Evolutionary conservation across 2,797 vertebrate genomes (phyloP).

Genomic region (Leptatherina wallacei): DNA sequence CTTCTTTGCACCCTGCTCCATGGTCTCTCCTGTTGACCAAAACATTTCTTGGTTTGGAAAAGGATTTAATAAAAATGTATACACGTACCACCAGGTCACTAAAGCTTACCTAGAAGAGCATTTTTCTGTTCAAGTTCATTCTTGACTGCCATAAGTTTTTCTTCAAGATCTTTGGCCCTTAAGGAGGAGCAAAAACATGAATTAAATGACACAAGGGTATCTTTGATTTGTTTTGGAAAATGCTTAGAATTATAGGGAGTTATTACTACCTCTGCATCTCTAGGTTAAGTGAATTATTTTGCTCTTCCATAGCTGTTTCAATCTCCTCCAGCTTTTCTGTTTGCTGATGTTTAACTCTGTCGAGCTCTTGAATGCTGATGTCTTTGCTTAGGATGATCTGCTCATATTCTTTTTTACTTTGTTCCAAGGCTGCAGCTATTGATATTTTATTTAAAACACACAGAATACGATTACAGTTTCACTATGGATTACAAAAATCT

Average conservation of each 20-base stretch:
- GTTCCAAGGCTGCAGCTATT: constrained; percentile 79
- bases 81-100: neutral
- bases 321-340: constrained; percentile 77
- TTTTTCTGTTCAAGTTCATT: constrained; percentile 83
- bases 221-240: neutral
- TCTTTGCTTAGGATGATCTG: constrained; percentile 84
- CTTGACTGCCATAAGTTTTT: constrained; percentile 68
- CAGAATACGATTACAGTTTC: neutral
- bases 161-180: constrained; percentile 83
- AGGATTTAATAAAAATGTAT: constrained; percentile 4
- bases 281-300: constrained; percentile 80
- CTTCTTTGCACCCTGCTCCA: constrained; percentile 79
- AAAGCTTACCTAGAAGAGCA: constrained; percentile 82
- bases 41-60: constrained; percentile 35
- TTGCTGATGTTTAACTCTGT: constrained; percentile 78
- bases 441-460: neutral
- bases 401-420: constrained; percentile 76
- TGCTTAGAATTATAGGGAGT: neutral
- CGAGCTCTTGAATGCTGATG: constrained; percentile 81
- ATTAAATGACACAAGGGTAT: neutral
- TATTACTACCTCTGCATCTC: constrained; percentile 85
- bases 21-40: constrained; percentile 81
- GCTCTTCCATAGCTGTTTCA: constrained; percentile 73
- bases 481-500: neutral
- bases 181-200: constrained; percentile 49